Conservation (phyloP, 2,113 vertebrate genomes). For the Indicator maculatus region DNA sequence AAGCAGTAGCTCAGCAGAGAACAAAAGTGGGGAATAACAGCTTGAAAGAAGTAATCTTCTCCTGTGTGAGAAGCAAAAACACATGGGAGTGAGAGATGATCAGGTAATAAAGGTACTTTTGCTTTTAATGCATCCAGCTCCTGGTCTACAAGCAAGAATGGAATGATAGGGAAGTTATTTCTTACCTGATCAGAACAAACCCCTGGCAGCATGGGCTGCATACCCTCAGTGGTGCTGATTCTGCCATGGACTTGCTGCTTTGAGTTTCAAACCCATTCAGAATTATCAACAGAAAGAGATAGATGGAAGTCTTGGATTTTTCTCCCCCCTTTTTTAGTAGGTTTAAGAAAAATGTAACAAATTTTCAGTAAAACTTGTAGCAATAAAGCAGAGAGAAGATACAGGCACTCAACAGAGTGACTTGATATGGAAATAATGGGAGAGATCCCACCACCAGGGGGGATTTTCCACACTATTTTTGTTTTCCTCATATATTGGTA, state of each 20-base stretch:
- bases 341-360: neutral
- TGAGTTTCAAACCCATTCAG: neutral
- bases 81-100: conserved; percentile 18
- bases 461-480: neutral
- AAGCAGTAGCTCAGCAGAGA: conserved; percentile 39
- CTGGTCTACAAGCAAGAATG: neutral
- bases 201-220: neutral
- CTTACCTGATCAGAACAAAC: neutral
- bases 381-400: neutral
- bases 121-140: neutral
- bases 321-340: neutral
- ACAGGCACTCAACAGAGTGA: accelerated
- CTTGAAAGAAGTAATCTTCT: conserved; percentile 51
- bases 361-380: neutral
- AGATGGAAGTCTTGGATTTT: neutral
- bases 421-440: neutral
- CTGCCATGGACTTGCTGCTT: neutral
- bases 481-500: neutral
- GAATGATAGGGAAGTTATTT: neutral
- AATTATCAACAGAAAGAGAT: neutral
- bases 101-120: conserved; percentile 32
- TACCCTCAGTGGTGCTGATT: neutral
- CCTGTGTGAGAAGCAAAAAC: neutral
- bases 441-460: neutral
- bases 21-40: conserved; percentile 42